Evolutionary conservation across 1,140 invertebrate species (phyloP), one percentile per base, ranked within the genome.

Genomic region (Mizuhopecten yessoensis): DNA sequence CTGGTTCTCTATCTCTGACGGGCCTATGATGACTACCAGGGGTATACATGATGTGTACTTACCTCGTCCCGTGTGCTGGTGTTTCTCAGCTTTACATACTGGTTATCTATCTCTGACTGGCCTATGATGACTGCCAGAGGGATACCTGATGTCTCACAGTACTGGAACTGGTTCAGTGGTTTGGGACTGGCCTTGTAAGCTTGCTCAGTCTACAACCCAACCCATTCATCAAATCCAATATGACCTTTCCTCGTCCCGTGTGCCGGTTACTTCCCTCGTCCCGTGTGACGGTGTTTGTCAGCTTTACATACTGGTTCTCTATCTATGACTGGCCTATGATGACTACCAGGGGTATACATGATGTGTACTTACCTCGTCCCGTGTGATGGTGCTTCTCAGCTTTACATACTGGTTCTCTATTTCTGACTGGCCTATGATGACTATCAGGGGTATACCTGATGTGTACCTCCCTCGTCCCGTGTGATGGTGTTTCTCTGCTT

Each of bases 121-220:
- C 99, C 99, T 15, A 99, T 97, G 23, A 99, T 98, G 2, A 99
- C 97, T 0, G 98, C 99, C 99, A 99, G 36, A n/a, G n/a, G 95
- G 93, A 95, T 96, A 86, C 34, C 92, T 91, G 97, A 97, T 87
- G 98, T 98, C 97, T 99, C 99, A 96, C 99, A 99, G 96, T 99
- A 98, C 95, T 99, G 99, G 57, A 99, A 97, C 95, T 99, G 99
- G 9, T 97, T 98, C 57, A 99, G 96, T 34, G 99, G 97, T 96
- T 99, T 99, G 0, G 99, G 98, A 96, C 99, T 99, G 90, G 98
- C 98, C 96, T 99, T 99, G 96, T 99, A 99, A 0, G 98, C 98
- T 91, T 99, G 98, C 96, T 99, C 99, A 34, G 95, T 94, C 95
- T 96, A 86, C 36, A 92, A 91, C n/a, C n/a, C 88, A 87, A 91